Evolutionary conservation across 2,888 invertebrate genomes (phyloP).

Genomic region (Drosophila melanosoma): DNA sequence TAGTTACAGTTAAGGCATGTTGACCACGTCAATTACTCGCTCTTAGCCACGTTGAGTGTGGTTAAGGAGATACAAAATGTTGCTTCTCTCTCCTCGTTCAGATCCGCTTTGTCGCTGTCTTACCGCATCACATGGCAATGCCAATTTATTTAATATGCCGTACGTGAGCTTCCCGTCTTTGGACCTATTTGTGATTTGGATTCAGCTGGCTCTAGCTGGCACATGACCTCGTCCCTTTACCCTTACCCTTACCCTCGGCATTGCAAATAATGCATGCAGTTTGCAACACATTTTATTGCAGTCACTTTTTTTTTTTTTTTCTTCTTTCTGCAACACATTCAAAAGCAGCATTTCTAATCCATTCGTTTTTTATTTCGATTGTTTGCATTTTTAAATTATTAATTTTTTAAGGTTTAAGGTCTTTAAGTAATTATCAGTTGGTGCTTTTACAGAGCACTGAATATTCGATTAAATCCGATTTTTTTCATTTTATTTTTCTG

Average conservation of each 20-base stretch:
- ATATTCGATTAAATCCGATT: constrained; percentile 6
- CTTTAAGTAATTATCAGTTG: neutral
- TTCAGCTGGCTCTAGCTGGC: constrained; percentile 13
- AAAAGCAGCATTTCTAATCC: neutral
- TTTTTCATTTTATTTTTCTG: neutral
- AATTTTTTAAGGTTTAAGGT: neutral
- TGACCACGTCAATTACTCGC: constrained; percentile 26
- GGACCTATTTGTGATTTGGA: constrained; percentile 29
- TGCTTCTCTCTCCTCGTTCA: neutral
- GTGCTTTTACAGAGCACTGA: constrained; percentile 8
- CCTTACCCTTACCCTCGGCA: constrained; percentile 1
- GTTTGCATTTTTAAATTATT: no score
- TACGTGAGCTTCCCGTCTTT: constrained; percentile 68
- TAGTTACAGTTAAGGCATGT: constrained; percentile 11
- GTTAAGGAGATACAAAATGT: constrained; percentile 2
- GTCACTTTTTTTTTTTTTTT: no score
- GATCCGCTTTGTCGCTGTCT: constrained; percentile 18
- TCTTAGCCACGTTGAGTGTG: constrained; percentile 17
- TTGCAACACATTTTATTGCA: neutral
- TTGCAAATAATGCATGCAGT: neutral
- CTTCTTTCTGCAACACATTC: neutral
- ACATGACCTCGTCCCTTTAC: constrained; percentile 9
- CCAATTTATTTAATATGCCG: constrained; percentile 78
- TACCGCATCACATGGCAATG: constrained; percentile 64
- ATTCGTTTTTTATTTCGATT: neutral